Percentiles rank a stretch among this genome's conserved stretches.
Evolutionary conservation across 2,888 invertebrate species (phyloP).

Genomic region (Ichneumon xanthorius): DNA sequence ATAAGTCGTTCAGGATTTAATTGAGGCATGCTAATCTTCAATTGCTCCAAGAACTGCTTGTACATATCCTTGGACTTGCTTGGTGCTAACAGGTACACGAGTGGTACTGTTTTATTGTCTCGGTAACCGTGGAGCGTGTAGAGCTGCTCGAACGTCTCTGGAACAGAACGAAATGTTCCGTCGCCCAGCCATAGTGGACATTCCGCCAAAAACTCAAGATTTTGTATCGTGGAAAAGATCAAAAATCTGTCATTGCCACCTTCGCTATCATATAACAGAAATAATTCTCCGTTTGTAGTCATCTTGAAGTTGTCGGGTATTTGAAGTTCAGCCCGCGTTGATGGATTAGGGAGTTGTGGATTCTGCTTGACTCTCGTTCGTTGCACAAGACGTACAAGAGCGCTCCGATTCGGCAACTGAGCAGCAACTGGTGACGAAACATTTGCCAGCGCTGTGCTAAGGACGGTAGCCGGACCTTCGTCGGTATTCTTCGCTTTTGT

Average conservation of each 20-base stretch:
- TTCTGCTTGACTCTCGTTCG: conserved; percentile 10
- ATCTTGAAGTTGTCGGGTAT: conserved; percentile 38
- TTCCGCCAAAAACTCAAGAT: conserved; percentile 7
- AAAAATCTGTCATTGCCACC: conserved; percentile 11
- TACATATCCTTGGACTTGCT: background rate
- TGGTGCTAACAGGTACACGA: background rate
- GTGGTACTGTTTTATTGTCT: background rate
- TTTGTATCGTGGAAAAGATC: conserved; percentile 7
- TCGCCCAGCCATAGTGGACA: conserved; percentile 3
- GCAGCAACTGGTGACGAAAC: conserved; percentile 24
- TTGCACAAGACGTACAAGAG: conserved; percentile 26
- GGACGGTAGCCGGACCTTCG: background rate
- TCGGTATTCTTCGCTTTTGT: background rate
- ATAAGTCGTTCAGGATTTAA: background rate
- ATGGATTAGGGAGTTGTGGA: conserved; percentile 23
- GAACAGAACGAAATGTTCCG: conserved; percentile 2
- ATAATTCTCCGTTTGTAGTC: conserved; percentile 9
- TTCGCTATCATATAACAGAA: background rate
- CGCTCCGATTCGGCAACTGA: conserved; percentile 7
- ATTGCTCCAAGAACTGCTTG: background rate
- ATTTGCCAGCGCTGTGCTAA: background rate
- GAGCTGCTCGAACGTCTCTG: background rate
- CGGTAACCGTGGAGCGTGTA: background rate
- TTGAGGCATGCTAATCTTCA: background rate
- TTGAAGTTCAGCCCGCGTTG: conserved; percentile 29